A percentile compares a stretch with the other conserved stretches of the same genome.
Conservation (phyloP, 2,797 vertebrate genomes). For the Somateria mollissima region DNA sequence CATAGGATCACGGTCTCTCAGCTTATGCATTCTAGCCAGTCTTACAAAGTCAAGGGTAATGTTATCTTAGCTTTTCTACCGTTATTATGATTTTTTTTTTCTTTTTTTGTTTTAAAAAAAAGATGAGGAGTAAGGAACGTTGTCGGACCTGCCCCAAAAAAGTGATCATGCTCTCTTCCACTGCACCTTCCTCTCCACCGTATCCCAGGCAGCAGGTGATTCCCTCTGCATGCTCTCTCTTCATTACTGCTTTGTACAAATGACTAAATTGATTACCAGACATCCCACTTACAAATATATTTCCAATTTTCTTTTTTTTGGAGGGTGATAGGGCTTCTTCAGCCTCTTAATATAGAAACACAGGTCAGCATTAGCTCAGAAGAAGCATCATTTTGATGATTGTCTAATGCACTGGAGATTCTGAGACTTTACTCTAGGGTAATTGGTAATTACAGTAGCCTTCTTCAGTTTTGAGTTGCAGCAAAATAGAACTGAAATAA, state of each 20-base stretch:
- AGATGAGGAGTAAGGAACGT: slow-evolving; percentile 79
- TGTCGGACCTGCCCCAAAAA: slow-evolving; percentile 97
- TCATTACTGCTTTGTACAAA: slow-evolving; percentile 47
- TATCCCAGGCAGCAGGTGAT: slow-evolving; percentile 81
- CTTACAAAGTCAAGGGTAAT: not conserved
- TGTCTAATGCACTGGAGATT: not conserved
- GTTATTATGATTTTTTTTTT: slow-evolving; percentile 59
- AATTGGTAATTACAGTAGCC: not conserved
- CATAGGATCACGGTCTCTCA: not conserved
- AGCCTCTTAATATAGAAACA: not conserved
- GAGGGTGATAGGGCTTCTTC: not conserved
- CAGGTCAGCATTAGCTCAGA: not conserved
- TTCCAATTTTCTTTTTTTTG: not conserved
- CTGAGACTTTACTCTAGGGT: not conserved
- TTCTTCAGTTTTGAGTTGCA: not conserved
- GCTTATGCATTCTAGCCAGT: not conserved
- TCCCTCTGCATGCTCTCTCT: slow-evolving; percentile 76
- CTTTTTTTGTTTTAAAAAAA: slow-evolving; percentile 68
- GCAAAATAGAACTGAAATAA: not conserved
- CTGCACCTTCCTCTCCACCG: slow-evolving; percentile 72
- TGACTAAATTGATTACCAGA: not conserved
- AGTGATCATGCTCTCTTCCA: slow-evolving; percentile 91
- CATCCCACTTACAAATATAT: not conserved
- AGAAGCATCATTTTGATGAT: not conserved
- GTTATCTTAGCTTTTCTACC: not conserved